A percentile compares a stretch with the other conserved stretches of the same genome.
These are phyloP conservation scores for Aphis gossypii DNA, from an alignment of 1,140 invertebrate species.

Conservation along the genomic window DNA sequence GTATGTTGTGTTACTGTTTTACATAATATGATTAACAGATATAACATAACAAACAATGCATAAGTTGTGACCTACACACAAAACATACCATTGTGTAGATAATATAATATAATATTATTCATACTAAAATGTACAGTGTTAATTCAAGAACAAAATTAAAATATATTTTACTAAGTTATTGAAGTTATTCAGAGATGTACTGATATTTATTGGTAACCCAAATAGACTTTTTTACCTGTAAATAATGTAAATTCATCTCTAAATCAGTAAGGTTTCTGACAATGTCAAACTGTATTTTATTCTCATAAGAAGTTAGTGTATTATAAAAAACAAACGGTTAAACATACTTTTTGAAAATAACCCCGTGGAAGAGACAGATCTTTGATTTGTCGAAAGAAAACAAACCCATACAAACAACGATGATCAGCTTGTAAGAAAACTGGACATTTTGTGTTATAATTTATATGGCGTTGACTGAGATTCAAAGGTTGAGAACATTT, in stretches of 20 bases:
- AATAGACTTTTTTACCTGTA: neutral
- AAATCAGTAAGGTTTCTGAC: neutral
- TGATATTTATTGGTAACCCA: neutral
- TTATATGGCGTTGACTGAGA: conserved; percentile 48
- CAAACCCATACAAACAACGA: conserved; percentile 93
- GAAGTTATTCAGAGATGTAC: neutral
- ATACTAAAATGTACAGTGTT: neutral
- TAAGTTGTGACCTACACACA: neutral
- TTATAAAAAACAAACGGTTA: neutral
- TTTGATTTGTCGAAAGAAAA: conserved; percentile 98
- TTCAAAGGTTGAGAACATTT: conserved; percentile 63
- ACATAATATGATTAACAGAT: neutral
- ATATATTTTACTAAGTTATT: neutral
- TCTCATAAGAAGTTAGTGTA: neutral
- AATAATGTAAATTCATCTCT: neutral
- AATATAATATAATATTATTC: neutral
- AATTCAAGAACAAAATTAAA: neutral
- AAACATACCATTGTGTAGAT: neutral
- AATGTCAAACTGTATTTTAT: neutral
- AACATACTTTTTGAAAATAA: conserved; percentile 94
- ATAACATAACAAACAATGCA: neutral
- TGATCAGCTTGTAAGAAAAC: conserved; percentile 77
- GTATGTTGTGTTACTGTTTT: neutral
- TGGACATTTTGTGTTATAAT: conserved; percentile 78
- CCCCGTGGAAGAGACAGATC: conserved; percentile 91